A percentile compares a stretch with the other conserved stretches of the same genome.
Evolutionary conservation across 2,888 invertebrate genomes (phyloP).

Genomic region (Anarsia innoxiella): DNA sequence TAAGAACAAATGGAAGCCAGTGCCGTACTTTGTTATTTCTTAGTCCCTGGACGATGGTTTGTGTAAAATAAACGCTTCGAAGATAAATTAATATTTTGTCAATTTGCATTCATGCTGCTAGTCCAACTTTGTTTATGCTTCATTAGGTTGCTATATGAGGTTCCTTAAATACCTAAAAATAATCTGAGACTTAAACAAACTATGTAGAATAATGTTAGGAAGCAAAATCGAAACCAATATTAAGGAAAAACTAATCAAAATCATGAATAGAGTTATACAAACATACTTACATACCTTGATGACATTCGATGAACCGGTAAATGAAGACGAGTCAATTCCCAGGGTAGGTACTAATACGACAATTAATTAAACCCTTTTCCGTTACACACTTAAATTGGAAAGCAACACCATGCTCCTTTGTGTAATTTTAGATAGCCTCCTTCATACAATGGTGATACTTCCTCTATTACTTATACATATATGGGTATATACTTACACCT

Average conservation of each 20-base stretch:
- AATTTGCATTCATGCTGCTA: no score
- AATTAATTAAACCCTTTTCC: conserved; percentile 33
- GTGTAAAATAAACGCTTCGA: conserved; percentile 38
- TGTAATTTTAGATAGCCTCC: conserved; percentile 24
- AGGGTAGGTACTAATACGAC: conserved; percentile 24
- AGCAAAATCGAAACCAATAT: no score
- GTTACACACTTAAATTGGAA: conserved; percentile 29
- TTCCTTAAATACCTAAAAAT: no score
- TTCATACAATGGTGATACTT: conserved; percentile 13
- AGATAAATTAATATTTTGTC: conserved; percentile 39
- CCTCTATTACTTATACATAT: no score
- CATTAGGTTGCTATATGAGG: no score
- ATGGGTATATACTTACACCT: conserved; percentile 3
- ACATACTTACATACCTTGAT: no score
- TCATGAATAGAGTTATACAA: no score
- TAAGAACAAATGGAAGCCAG: conserved; percentile 44
- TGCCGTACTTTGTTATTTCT: conserved; percentile 54
- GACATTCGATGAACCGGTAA: no score
- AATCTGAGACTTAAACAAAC: no score
- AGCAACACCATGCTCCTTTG: conserved; percentile 29
- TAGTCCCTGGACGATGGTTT: conserved; percentile 34
- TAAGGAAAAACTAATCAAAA: no score
- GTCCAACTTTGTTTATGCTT: no score
- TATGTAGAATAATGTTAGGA: no score
- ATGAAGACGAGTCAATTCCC: conserved; percentile 26